Conservation (phyloP, 2,113 vertebrate species). For the Gavia stellata region DNA sequence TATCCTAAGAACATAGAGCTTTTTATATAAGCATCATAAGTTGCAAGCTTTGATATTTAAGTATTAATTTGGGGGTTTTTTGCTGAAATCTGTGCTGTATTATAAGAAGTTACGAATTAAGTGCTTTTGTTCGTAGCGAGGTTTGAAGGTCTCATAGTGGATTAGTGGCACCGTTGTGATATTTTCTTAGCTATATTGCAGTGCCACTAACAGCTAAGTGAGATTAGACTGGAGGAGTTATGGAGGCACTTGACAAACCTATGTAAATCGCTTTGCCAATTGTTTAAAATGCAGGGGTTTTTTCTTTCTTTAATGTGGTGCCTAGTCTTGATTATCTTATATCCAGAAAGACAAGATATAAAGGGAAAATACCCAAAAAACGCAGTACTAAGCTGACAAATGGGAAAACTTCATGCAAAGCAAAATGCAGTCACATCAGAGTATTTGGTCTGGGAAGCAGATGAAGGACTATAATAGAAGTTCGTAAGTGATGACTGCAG, state of each 20-base stretch:
- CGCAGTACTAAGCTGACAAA: neutral
- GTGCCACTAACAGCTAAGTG: neutral
- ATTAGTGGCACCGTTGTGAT: neutral
- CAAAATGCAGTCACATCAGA: neutral
- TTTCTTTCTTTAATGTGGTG: neutral
- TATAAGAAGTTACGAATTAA: neutral
- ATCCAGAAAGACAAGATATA: neutral
- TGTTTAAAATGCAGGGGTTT: neutral
- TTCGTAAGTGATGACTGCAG: neutral
- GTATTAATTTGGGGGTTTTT: neutral
- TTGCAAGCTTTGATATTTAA: neutral
- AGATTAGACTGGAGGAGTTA: neutral
- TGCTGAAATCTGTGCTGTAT: neutral
- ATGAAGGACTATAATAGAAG: neutral
- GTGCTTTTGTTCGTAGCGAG: neutral
- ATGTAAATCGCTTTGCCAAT: neutral
- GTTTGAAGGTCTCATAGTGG: neutral
- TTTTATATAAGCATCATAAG: neutral
- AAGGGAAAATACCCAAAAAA: neutral
- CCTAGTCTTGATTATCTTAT: neutral
- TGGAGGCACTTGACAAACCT: neutral
- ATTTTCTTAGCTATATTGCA: neutral
- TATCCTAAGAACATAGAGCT: neutral
- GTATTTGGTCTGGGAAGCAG: slow-evolving; percentile 27
- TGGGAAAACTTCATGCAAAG: neutral